Base-by-base conservation (phyloP, 2,113 vertebrate genomes). In the Orycteropus afer region DNA sequence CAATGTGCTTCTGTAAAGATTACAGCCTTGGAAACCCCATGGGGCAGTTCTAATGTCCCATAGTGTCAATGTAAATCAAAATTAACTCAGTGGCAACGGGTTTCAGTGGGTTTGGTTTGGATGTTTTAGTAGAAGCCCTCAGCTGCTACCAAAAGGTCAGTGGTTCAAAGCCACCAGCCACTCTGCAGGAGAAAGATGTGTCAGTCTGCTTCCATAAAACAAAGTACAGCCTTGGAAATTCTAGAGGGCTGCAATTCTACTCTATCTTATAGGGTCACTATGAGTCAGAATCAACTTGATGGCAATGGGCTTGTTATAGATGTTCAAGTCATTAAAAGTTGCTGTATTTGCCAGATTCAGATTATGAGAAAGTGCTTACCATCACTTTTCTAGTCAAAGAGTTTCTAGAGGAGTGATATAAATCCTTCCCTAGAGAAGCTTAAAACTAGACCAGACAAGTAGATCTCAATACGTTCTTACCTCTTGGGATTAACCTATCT, bases 391-490 rank as follows among this genome's bases (percentile, higher is more conserved):
- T 53, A 86, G 37, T 32, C 47, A 69, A 0, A 81, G 45, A 88
- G 73, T 55, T 88, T 86, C 67, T 65, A 71, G 27, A 94, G 40
- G 85, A 79, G 7, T 84, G 74, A 34, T 12, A 74, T 37, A 47
- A 85, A 87, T 65, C 74, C 42, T 78, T 95, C 73, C 82, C 92
- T 74, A 67, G 53, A 92, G 82, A 79, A 89, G 42, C 63, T 92
- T 25, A 97, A 42, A 95, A 95, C 32, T 53, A 86, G 81, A 95
- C 61, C 84, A 95, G 67, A 93, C 45, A 84, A 79, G 32, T 14
- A 13, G 34, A 7, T 86, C 78, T 91, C 77, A 91, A 86, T 42
- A 83, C 51, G 84, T 45, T 82, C 78, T 87, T 73, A 63, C 14
- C 49, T 7, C 17, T 49, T 53, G 86, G 14, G 94, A 74, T 42